A percentile compares a stretch with the other conserved stretches of the same genome.
These are phyloP conservation scores for Saccopteryx bilineata DNA, from an alignment of 2,113 vertebrate genomes.

Conservation along the genomic window DNA sequence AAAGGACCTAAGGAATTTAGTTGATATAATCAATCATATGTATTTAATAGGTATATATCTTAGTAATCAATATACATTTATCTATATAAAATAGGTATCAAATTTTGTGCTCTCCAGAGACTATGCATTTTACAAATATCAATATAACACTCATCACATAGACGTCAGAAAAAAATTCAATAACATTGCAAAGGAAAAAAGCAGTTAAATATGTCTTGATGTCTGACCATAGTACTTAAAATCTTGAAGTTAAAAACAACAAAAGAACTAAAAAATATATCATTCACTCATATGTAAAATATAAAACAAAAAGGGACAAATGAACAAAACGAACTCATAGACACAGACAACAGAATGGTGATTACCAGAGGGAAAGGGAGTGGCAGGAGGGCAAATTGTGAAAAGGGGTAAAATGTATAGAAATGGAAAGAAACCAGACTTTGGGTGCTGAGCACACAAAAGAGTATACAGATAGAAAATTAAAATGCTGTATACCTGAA, in stretches of 20 bases:
- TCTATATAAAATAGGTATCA: neutral
- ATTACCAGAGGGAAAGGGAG: neutral
- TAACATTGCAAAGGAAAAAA: neutral
- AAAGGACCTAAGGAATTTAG: neutral
- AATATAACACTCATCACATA: slow-evolving; percentile 19
- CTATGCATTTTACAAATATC: neutral
- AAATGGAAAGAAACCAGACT: neutral
- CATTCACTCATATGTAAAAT: neutral
- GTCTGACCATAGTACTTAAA: neutral
- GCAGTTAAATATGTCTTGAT: neutral
- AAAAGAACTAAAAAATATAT: slow-evolving; percentile 29
- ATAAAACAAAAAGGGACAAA: neutral
- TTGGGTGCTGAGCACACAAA: neutral
- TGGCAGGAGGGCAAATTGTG: neutral
- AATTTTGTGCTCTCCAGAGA: neutral
- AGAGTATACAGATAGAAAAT: neutral
- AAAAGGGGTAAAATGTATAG: neutral
- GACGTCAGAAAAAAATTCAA: slow-evolving; percentile 18
- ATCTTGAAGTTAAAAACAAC: slow-evolving; percentile 1
- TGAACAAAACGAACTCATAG: neutral
- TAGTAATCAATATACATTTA: slow-evolving; percentile 7
- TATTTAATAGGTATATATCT: neutral
- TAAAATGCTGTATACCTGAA: neutral
- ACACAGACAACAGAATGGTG: neutral
- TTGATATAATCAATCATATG: neutral